Evolutionary conservation across 2,888 invertebrate genomes (phyloP).

Genomic region (Teleogryllus oceanicus): DNA sequence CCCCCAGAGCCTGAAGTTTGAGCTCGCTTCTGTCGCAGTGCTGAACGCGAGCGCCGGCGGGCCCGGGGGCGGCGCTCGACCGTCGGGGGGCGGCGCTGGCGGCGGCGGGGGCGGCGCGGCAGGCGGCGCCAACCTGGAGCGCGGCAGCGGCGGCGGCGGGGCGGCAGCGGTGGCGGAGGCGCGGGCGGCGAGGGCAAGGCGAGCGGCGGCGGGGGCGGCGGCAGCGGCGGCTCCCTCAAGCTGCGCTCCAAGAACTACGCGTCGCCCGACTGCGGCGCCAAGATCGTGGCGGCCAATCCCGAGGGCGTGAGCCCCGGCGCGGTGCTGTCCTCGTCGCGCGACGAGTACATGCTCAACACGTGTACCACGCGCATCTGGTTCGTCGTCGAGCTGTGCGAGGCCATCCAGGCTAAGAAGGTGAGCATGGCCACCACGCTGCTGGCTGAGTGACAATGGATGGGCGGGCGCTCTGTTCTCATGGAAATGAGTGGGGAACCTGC

Average conservation of each 20-base stretch:
- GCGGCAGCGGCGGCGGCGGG: neutral
- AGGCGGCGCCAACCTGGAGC: neutral
- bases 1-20: too few relatives aligned
- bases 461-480: too few relatives aligned
- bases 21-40: too few relatives aligned
- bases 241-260: slow-evolving; percentile 90
- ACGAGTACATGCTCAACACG: slow-evolving; percentile 97
- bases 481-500: too few relatives aligned
- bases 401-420: slow-evolving; percentile 84
- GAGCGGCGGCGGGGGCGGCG: neutral
- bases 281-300: slow-evolving; percentile 87
- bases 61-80: too few relatives aligned
- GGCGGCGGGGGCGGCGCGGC: neutral
- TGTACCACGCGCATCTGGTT: slow-evolving; percentile 94
- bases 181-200: neutral
- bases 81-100: neutral
- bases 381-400: slow-evolving; percentile 95
- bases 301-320: slow-evolving; percentile 85
- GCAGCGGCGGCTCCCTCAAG: slow-evolving; percentile 50
- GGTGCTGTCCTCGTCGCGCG: slow-evolving; percentile 82
- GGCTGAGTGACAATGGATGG: too few relatives aligned
- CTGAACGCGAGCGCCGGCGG: too few relatives aligned
- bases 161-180: neutral
- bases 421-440: slow-evolving; percentile 19
- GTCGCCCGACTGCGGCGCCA: slow-evolving; percentile 94